phyloP scores from a whole-genome alignment of 2,797 vertebrate species.

The Eulemur mongoz region DNA sequence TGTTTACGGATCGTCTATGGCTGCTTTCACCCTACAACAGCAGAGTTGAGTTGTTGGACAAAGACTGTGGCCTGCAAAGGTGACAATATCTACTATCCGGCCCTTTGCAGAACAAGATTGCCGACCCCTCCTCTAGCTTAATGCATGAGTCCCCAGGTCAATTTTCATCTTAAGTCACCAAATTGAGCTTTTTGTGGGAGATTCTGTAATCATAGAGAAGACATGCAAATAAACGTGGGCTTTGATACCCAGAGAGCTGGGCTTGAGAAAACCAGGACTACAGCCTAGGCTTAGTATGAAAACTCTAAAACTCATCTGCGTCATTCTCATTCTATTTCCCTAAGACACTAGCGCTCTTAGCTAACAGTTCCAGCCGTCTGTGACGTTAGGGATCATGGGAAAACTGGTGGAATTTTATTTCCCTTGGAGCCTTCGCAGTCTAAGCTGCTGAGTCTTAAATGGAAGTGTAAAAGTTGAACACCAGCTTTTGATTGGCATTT shows the following conservation, averaged over 20 bases:
- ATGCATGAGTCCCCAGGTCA: background rate
- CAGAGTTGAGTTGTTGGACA: background rate
- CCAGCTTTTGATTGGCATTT: background rate
- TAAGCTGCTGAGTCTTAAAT: background rate
- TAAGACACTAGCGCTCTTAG: background rate
- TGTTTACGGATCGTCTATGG: background rate
- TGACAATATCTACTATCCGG: background rate
- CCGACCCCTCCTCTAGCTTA: background rate
- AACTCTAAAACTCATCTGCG: background rate
- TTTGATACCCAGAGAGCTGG: background rate
- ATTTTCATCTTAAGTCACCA: background rate
- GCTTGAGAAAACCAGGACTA: background rate
- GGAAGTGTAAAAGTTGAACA: background rate
- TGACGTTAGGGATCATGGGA: constrained; percentile 20
- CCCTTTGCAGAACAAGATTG: background rate
- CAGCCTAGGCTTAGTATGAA: background rate
- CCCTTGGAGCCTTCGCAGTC: background rate
- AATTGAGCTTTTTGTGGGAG: background rate
- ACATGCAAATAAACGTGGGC: background rate
- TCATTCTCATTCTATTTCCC: background rate
- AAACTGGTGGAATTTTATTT: background rate
- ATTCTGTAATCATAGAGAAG: background rate
- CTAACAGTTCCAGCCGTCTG: background rate
- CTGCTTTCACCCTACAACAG: background rate
- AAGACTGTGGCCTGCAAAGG: background rate